Conservation (phyloP, 2,888 invertebrate genomes). For the Brachyptera risi region DNA sequence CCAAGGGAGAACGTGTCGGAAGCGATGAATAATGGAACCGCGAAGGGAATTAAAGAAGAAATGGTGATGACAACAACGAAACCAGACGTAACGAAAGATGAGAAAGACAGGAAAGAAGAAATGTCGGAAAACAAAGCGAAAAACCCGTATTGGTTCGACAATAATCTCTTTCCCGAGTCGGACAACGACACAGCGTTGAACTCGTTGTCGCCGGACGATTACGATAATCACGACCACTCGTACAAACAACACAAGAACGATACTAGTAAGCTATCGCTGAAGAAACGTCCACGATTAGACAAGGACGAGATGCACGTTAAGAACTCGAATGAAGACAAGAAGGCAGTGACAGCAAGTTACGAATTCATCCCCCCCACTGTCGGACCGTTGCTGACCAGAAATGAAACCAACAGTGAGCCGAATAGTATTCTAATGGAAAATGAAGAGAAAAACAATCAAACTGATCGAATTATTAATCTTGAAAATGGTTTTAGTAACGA, state of each 20-base stretch:
- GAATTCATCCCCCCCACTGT: neutral
- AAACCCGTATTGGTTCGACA: constrained; percentile 1
- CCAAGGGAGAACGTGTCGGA: neutral
- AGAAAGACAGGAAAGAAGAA: neutral
- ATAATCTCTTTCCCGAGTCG: neutral
- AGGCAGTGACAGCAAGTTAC: neutral
- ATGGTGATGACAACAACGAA: neutral
- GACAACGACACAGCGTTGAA: neutral
- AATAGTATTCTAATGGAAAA: neutral
- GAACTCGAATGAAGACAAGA: constrained; percentile 42
- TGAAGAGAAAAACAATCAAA: neutral
- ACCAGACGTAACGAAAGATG: neutral
- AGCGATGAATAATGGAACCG: neutral
- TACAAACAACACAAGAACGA: neutral
- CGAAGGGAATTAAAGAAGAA: neutral
- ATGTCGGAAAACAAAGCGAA: neutral
- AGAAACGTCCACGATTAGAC: constrained; percentile 48
- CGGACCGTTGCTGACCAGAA: neutral
- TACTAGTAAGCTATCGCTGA: constrained; percentile 18
- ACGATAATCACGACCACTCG: neutral
- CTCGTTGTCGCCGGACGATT: too few species aligned
- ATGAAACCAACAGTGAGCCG: neutral
- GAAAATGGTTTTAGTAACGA: neutral
- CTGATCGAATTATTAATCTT: neutral
- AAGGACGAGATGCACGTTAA: constrained; percentile 50